Evolutionary conservation across 30 jellyfish, hydroid and myxozoan genomes (phyloP), one percentile per base, ranked within the genome.

Genomic region (Morbakka virulenta): DNA sequence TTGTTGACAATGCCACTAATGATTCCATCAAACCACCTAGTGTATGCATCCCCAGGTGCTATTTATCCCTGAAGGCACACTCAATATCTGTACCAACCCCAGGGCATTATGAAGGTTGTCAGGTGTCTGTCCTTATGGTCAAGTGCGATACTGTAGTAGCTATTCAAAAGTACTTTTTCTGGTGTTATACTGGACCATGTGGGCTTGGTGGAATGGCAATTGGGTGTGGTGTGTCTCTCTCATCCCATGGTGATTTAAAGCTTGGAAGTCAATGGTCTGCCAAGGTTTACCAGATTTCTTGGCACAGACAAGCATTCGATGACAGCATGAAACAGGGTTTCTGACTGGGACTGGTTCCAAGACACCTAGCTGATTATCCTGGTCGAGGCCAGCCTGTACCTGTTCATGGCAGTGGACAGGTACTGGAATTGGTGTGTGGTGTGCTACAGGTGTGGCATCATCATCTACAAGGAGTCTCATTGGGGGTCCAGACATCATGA

Each of bases 221-320:
- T 34, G 85, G 76, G 87, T 64, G 63, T 79, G 90, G 32, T 79
- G 87, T 1, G 90, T 79, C 50, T 79, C 87, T 32, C 86, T 4
- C 3, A 22, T 26, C 31, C 71, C 17, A 14, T 63, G 84, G 3
- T n/a, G 24, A 48, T 79, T 79, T 47, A 79, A 49, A 41, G 32
- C 34, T 32, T 79, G 90, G 1, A 79, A 25, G 79, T 64, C 87
- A 6, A 79, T 76, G 12, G 79, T 72, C 24, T 76, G 61, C 28
- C 87, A 85, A 2, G 87, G 90, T 11, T 12, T 1, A 6, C 90
- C 86, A 50, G 66, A 30, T 6, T 79, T 66, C 32, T 79, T 79
- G 11, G 90, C 84, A n/a, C 48, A 26, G 14, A 79, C 90, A 14
- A 79, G 64, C 87, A 79, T 79, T 3, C 87, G 78, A 47, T 27